Percentiles rank a stretch among this genome's conserved stretches.
phyloP scores from a whole-genome alignment of 2,888 invertebrate genomes.

The Sarcophaga rosellei region DNA sequence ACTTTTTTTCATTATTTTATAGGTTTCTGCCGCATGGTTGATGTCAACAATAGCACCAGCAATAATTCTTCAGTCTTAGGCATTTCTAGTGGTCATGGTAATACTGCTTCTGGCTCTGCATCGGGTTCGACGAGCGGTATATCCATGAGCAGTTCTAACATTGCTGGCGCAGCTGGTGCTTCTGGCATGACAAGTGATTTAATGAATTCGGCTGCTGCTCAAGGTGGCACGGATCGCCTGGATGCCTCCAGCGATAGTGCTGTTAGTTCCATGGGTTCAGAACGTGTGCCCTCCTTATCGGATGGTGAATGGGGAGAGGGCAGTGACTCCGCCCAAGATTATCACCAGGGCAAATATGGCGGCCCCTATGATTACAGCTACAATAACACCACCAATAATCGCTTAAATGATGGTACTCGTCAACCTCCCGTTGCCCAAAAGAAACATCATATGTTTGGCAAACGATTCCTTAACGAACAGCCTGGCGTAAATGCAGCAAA shows the following conservation, averaged over 20 bases:
- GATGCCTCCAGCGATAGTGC: conserved; percentile 95
- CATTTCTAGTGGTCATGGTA: conserved; percentile 74
- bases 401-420: conserved; percentile 82
- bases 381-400: conserved; percentile 76
- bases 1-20: conserved; percentile 64
- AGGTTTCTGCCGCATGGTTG: conserved; percentile 95
- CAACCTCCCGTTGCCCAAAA: conserved; percentile 90
- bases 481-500: conserved; percentile 66
- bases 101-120: conserved; percentile 69
- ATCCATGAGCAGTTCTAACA: conserved; percentile 69
- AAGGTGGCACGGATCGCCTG: conserved; percentile 84
- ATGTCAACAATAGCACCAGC: conserved; percentile 81
- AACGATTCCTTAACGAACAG: conserved; percentile 89
- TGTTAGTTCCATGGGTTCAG: conserved; percentile 96
- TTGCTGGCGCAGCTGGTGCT: conserved; percentile 67
- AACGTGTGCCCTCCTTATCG: conserved; percentile 92
- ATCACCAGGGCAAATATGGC: conserved; percentile 82
- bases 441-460: conserved; percentile 96
- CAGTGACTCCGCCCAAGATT: conserved; percentile 92
- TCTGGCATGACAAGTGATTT: conserved; percentile 79
- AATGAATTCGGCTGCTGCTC: conserved; percentile 70
- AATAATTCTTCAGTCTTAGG: conserved; percentile 80
- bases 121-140: conserved; percentile 66
- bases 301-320: conserved; percentile 96
- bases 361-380: conserved; percentile 88